Conservation (phyloP, 2,888 invertebrate genomes). For the Acrobasis repandana region DNA sequence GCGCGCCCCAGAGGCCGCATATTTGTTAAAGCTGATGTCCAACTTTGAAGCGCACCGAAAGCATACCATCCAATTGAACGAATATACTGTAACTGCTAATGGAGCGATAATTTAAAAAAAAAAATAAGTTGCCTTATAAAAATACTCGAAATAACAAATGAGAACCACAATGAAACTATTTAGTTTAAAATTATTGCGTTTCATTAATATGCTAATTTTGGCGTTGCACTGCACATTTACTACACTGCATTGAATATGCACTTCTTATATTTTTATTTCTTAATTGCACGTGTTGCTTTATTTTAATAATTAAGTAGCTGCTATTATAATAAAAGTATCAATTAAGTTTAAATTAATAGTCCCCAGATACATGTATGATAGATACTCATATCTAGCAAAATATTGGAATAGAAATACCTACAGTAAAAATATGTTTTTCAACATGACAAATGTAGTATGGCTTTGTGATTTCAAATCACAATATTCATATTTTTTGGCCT, state of each 20-base stretch:
- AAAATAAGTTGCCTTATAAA: background rate
- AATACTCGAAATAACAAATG: too few relatives aligned
- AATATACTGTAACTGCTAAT: slow-evolving; percentile 10
- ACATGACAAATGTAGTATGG: slow-evolving; percentile 5
- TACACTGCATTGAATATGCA: background rate
- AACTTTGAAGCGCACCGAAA: too few relatives aligned
- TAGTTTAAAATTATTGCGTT: background rate
- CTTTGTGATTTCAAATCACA: slow-evolving; percentile 44
- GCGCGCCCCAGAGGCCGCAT: too few relatives aligned
- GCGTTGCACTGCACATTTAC: slow-evolving; percentile 10
- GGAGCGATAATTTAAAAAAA: background rate
- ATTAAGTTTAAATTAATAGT: background rate
- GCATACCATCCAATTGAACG: too few relatives aligned
- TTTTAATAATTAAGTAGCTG: background rate
- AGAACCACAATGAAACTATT: too few relatives aligned
- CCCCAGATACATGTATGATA: background rate
- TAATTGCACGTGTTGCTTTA: slow-evolving; percentile 9
- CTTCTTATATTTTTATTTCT: background rate
- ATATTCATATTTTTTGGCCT: slow-evolving; percentile 79
- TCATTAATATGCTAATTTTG: background rate
- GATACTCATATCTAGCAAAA: too few relatives aligned
- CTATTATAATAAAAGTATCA: background rate
- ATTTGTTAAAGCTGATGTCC: too few relatives aligned
- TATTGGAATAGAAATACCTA: background rate
- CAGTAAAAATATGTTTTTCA: background rate